Conservation (phyloP, 2,113 vertebrate species). For the Oriolus oriolus region DNA sequence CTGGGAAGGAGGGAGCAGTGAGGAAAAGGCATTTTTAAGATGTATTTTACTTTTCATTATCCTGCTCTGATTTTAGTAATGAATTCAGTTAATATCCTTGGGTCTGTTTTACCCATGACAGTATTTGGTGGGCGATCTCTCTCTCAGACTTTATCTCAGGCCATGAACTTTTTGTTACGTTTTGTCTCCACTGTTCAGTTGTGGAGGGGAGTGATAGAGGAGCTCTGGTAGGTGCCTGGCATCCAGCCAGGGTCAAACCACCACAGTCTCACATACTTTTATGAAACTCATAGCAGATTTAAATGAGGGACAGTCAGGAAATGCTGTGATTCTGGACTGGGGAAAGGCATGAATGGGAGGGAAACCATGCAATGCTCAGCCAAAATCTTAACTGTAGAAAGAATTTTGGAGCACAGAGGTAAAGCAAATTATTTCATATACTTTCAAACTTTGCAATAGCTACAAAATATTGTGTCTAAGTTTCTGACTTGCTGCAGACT, state of each 20-base stretch:
- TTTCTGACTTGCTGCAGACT: not conserved
- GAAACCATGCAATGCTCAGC: not conserved
- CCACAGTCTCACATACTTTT: not conserved
- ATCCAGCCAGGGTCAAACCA: not conserved
- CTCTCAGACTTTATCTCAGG: not conserved
- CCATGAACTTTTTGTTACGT: not conserved
- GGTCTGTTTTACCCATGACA: not conserved
- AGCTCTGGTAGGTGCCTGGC: not conserved
- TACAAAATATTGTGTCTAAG: not conserved
- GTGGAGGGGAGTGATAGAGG: not conserved
- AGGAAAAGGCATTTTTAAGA: not conserved
- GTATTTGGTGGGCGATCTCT: not conserved
- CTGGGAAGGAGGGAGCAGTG: not conserved
- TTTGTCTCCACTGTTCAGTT: not conserved
- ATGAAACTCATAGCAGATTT: constrained; percentile 24
- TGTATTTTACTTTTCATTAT: not conserved
- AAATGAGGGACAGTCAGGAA: constrained; percentile 16
- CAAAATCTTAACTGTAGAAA: not conserved
- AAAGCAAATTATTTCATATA: not conserved
- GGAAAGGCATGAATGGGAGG: not conserved
- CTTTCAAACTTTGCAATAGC: not conserved
- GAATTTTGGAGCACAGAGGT: not conserved
- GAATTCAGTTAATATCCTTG: not conserved
- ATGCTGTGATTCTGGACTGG: not conserved
- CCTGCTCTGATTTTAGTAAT: not conserved